These are phyloP conservation scores for Tetheella fluctuosa DNA, from an alignment of 2,888 invertebrate genomes.

Conservation along the genomic window DNA sequence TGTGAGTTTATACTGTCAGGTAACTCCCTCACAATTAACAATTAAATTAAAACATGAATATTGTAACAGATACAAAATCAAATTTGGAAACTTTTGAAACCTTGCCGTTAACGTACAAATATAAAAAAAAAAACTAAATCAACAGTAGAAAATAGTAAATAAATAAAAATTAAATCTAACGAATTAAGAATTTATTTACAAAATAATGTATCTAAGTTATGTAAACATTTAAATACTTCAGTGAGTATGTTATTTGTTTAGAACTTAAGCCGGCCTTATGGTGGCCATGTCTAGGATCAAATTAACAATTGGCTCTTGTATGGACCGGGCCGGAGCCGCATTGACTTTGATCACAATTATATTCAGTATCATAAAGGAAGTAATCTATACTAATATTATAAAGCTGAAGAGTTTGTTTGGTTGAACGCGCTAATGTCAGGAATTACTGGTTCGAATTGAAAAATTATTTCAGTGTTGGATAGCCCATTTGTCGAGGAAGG, in stretches of 20 bases:
- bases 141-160: constrained; percentile 16
- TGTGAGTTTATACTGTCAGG: neutral
- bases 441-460: too few relatives aligned
- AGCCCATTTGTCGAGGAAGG: too few relatives aligned
- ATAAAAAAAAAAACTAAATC: constrained; percentile 10
- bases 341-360: neutral
- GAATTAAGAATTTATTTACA: constrained; percentile 13
- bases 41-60: neutral
- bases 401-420: too few relatives aligned
- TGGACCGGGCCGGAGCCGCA: neutral
- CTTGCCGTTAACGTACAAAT: constrained; percentile 3
- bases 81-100: neutral
- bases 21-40: neutral
- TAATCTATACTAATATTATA: neutral
- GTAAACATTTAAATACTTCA: constrained; percentile 9
- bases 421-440: too few relatives aligned
- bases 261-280: neutral
- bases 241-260: neutral
- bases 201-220: constrained; percentile 28
- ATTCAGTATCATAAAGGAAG: neutral
- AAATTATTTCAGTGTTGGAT: too few relatives aligned
- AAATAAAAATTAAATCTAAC: constrained; percentile 12
- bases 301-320: neutral
- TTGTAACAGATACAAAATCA: neutral
- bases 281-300: neutral